Conservation (phyloP, 2,113 vertebrate genomes). For the Labeo catla region DNA sequence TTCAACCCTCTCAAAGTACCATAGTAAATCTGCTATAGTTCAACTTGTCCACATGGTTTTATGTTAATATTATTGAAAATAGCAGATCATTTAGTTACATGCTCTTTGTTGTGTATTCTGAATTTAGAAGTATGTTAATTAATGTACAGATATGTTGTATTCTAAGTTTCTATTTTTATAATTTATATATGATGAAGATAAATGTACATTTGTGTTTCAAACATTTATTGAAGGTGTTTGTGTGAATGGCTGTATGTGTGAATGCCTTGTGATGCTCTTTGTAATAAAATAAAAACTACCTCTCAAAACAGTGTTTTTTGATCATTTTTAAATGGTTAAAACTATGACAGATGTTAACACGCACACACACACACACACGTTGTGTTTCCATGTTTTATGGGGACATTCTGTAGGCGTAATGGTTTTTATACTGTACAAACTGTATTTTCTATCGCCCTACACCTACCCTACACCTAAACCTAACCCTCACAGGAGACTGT, state of each 20-base stretch:
- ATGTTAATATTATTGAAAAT: constrained; percentile 24
- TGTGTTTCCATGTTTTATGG: no score
- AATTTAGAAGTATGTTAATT: constrained; percentile 44
- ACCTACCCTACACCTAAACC: no score
- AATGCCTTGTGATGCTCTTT: constrained; percentile 47
- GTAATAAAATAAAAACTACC: constrained; percentile 43
- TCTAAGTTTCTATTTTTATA: constrained; percentile 68
- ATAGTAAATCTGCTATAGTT: not conserved
- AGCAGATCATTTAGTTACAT: constrained; percentile 19
- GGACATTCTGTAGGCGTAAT: no score
- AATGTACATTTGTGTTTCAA: constrained; percentile 59
- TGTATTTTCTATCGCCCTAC: no score
- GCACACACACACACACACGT: no score
- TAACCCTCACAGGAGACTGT: no score
- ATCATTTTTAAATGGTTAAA: not conserved
- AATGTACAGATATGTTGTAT: constrained; percentile 61
- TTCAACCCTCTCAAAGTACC: not conserved
- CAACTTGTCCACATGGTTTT: not conserved
- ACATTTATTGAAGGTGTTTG: constrained; percentile 48
- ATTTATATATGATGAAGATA: constrained; percentile 64
- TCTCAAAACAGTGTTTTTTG: not conserved
- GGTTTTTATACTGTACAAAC: no score
- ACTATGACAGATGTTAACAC: not conserved
- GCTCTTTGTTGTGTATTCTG: constrained; percentile 36
- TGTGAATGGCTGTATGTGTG: constrained; percentile 52